phyloP scores from a whole-genome alignment of 2,888 invertebrate genomes.

The Drosophila prostipennis region DNA sequence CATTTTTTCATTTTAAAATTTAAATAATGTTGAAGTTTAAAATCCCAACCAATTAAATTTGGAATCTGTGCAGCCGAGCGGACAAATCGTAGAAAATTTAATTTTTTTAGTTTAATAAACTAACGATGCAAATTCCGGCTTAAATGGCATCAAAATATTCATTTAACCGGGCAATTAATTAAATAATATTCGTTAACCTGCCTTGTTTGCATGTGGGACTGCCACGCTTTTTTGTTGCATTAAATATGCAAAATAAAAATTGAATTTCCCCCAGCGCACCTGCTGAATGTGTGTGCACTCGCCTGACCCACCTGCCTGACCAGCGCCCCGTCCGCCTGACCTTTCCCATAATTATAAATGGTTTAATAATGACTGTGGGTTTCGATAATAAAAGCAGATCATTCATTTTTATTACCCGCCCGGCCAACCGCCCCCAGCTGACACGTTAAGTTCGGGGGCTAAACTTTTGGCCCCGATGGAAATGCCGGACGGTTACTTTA shows the following conservation, averaged over 20 bases:
- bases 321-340: constrained; percentile 30
- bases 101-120: constrained; percentile 66
- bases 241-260: constrained; percentile 76
- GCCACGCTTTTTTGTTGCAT: constrained; percentile 43
- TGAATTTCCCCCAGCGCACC: constrained; percentile 56
- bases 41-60: constrained; percentile 32
- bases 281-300: constrained; percentile 23
- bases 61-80: constrained; percentile 52
- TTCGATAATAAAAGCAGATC: constrained; percentile 78
- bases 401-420: constrained; percentile 75
- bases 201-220: constrained; percentile 66
- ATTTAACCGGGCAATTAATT: constrained; percentile 60
- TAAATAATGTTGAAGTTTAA: constrained; percentile 7
- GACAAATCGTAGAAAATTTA: constrained; percentile 64
- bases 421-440: constrained; percentile 34
- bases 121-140: constrained; percentile 48
- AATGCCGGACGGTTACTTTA: constrained; percentile 41
- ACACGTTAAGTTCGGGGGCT: constrained; percentile 50
- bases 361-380: constrained; percentile 78
- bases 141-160: constrained; percentile 56
- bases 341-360: constrained; percentile 74
- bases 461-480: constrained; percentile 31
- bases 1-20: background rate
- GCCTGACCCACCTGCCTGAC: constrained; percentile 26
- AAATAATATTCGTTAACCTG: constrained; percentile 62